These are phyloP conservation scores for Scaptomyza flava DNA, from an alignment of 2,888 invertebrate species.

Conservation along the genomic window DNA sequence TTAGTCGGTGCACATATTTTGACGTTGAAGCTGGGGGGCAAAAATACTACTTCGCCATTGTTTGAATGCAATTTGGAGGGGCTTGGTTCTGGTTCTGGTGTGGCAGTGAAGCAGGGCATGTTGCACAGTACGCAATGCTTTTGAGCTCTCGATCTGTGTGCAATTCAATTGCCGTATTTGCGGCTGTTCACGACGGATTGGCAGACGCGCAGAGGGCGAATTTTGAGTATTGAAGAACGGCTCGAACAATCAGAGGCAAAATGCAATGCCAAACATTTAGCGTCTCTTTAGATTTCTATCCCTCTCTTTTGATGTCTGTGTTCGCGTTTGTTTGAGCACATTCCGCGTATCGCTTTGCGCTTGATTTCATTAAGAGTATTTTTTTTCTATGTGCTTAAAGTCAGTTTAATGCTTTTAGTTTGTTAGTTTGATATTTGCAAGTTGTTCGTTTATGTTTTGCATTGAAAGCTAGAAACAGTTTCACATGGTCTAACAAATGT, in stretches of 20 bases:
- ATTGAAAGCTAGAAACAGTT: background rate
- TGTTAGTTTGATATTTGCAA: background rate
- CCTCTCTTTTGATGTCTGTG: background rate
- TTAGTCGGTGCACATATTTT: slow-evolving; percentile 46
- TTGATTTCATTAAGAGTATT: background rate
- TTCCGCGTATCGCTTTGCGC: slow-evolving; percentile 26
- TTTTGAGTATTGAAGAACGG: background rate
- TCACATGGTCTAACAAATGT: background rate
- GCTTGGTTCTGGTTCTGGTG: background rate
- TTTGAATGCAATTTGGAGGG: slow-evolving; percentile 38
- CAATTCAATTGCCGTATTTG: slow-evolving; percentile 72
- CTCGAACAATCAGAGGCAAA: slow-evolving; percentile 23
- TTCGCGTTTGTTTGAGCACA: slow-evolving; percentile 30
- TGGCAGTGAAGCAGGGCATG: background rate
- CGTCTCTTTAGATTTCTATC: slow-evolving; percentile 2
- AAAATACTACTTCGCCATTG: slow-evolving; percentile 53
- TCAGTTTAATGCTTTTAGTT: background rate
- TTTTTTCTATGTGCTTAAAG: background rate
- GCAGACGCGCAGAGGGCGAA: background rate
- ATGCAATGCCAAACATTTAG: slow-evolving; percentile 47
- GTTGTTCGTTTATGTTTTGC: background rate
- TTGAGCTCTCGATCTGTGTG: slow-evolving; percentile 59
- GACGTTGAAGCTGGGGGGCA: slow-evolving; percentile 27
- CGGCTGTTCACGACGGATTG: slow-evolving; percentile 15
- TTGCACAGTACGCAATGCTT: slow-evolving; percentile 68